A percentile compares a stretch with the other conserved stretches of the same genome.
These are phyloP conservation scores for Oncopodura yosiiana DNA, from an alignment of 1,140 invertebrate genomes.

Conservation along the genomic window DNA sequence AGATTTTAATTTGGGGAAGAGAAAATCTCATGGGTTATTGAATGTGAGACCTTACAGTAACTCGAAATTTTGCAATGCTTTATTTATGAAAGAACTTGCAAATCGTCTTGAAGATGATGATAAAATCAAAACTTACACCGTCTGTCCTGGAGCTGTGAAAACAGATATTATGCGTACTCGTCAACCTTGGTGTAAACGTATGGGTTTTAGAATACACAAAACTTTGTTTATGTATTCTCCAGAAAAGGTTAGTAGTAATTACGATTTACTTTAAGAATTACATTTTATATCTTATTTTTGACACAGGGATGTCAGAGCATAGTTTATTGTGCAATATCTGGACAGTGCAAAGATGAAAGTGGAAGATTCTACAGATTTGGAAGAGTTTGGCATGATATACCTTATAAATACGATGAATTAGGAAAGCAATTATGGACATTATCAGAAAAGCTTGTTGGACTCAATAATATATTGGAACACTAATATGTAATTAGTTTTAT, in stretches of 20 bases:
- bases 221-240: no score
- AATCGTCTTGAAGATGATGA: constrained; percentile 36
- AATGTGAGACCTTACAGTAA: constrained; percentile 41
- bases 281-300: background rate
- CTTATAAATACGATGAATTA: no score
- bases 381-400: background rate
- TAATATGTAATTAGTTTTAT: no score
- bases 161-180: constrained; percentile 37
- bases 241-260: no score
- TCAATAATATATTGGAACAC: no score
- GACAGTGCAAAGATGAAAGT: background rate
- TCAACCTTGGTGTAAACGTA: background rate
- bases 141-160: constrained; percentile 6
- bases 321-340: background rate
- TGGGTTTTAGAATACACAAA: background rate
- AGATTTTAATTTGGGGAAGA: constrained; percentile 32
- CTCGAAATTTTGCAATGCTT: constrained; percentile 39
- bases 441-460: no score
- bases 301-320: background rate
- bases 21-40: constrained; percentile 26
- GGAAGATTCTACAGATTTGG: background rate
- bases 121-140: constrained; percentile 21
- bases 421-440: no score
- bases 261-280: no score
- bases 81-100: constrained; percentile 38